phyloP scores from a whole-genome alignment of 2,113 vertebrate species.

The Microcebus ravelobensis region DNA sequence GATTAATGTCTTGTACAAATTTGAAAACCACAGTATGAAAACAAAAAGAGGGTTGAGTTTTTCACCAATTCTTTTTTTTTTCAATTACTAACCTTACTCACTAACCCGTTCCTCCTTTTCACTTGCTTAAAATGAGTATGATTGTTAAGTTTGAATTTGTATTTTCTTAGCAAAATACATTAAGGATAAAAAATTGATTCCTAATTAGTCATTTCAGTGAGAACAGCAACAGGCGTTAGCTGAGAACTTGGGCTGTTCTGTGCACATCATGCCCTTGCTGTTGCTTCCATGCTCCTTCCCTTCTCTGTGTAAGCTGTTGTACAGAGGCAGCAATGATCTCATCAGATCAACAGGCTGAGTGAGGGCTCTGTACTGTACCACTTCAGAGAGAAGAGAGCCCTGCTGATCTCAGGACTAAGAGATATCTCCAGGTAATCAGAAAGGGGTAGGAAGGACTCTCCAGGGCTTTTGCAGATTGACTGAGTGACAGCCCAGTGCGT shows the following conservation, averaged over 20 bases:
- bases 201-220: background rate
- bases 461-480: background rate
- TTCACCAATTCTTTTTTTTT: slow-evolving; percentile 11
- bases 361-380: background rate
- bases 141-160: slow-evolving; percentile 4
- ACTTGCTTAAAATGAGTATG: background rate
- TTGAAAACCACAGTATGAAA: slow-evolving; percentile 57
- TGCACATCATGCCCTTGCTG: background rate
- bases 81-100: background rate
- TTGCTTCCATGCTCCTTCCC: background rate
- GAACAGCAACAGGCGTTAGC: background rate
- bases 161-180: slow-evolving; percentile 4
- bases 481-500: background rate
- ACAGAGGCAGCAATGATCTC: background rate
- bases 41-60: background rate
- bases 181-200: background rate
- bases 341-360: background rate
- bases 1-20: slow-evolving; percentile 60
- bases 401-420: background rate
- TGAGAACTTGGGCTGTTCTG: background rate
- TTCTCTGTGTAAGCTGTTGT: background rate
- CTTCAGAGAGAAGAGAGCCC: background rate
- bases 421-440: background rate
- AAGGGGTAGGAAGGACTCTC: background rate
- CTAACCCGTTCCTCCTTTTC: background rate